These are phyloP conservation scores for Falcunculus frontatus DNA, from an alignment of 2,113 vertebrate species.

Conservation along the genomic window DNA sequence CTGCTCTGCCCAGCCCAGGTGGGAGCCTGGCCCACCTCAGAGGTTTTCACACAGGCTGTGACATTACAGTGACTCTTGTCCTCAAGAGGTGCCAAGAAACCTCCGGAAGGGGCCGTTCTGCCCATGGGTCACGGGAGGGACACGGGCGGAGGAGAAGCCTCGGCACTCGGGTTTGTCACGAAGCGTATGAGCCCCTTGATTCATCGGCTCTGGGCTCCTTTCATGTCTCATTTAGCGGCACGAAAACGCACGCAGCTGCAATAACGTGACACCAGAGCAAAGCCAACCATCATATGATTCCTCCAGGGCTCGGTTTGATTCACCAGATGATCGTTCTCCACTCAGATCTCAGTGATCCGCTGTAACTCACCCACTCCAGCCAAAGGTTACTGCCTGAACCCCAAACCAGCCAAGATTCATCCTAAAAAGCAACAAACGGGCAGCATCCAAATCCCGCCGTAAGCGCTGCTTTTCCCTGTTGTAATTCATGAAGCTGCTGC, in stretches of 20 bases:
- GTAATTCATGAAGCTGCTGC: not conserved
- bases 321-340: not conserved
- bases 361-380: not conserved
- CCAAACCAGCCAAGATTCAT: not conserved
- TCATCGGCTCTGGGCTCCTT: not conserved
- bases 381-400: not conserved
- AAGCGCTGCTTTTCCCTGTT: not conserved
- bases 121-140: not conserved
- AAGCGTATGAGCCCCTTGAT: not conserved
- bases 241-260: not conserved
- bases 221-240: not conserved
- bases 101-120: not conserved
- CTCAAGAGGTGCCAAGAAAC: rapidly evolving
- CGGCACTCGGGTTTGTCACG: not conserved
- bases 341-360: rapidly evolving
- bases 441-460: rapidly evolving
- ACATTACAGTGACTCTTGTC: rapidly evolving
- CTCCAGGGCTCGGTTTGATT: not conserved
- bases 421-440: not conserved
- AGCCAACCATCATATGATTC: not conserved
- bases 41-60: not conserved
- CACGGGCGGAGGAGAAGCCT: not conserved
- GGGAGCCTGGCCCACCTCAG: not conserved
- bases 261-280: not conserved
- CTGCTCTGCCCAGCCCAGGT: not conserved